Conservation (phyloP, 2,888 invertebrate genomes). For the Scrobipalpa atriplicella region DNA sequence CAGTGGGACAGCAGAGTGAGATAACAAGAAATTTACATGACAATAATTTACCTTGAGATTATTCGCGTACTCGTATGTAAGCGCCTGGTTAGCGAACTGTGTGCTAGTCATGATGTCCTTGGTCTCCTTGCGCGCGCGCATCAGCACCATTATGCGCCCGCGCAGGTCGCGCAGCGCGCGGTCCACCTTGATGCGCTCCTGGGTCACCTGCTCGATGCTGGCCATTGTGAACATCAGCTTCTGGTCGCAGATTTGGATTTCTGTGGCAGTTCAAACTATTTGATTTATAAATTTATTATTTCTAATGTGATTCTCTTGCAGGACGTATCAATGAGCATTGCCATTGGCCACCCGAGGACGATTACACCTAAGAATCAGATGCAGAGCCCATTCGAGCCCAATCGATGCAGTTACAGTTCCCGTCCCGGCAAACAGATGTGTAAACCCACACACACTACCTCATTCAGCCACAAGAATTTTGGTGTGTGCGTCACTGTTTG, state of each 20-base stretch:
- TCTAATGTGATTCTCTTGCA: no score
- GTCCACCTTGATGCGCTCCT: slow-evolving; percentile 81
- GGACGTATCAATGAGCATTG: no score
- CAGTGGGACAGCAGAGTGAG: no score
- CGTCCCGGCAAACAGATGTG: no score
- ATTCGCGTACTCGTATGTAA: slow-evolving; percentile 80
- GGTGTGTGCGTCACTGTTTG: no score
- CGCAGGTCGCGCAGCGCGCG: slow-evolving; percentile 84
- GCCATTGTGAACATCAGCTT: slow-evolving; percentile 87
- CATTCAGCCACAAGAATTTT: no score
- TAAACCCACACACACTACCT: no score
- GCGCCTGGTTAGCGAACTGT: slow-evolving; percentile 82
- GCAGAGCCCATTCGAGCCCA: no score
- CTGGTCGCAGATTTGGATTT: slow-evolving; percentile 86
- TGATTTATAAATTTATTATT: background rate
- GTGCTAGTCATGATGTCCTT: slow-evolving; percentile 80
- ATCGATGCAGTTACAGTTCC: no score
- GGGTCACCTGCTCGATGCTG: slow-evolving; percentile 82
- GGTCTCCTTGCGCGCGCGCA: slow-evolving; percentile 84
- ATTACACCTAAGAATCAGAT: no score
- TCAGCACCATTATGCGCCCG: slow-evolving; percentile 82
- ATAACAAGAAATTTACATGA: no score
- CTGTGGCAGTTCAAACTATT: slow-evolving; percentile 45
- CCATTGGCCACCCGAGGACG: no score
- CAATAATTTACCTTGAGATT: slow-evolving; percentile 72